Evolutionary conservation across 2,797 vertebrate genomes (phyloP), one percentile per base, ranked within the genome.

Genomic region (Bovichtus diacanthus): DNA sequence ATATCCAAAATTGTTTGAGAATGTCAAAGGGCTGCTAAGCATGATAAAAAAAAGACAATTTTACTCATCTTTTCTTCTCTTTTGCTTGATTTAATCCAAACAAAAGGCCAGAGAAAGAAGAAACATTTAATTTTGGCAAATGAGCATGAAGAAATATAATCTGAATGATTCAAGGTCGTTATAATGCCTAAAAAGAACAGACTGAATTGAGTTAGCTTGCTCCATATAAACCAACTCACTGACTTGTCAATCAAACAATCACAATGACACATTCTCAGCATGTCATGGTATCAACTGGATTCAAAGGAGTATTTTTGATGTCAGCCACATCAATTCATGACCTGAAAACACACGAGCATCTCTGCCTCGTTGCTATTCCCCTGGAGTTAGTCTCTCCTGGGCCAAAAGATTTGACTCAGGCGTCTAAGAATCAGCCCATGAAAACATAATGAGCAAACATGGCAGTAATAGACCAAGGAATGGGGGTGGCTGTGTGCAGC

Each of bases 371-470:
- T 79, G 70, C 55, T 64, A 78, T 87, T 84, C 78, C 80, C 82
- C 74, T 18, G 69, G 71, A 86, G 87, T 87, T 76, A 25, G 29
- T 67, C 76, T 84, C 84, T 79, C 82, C 78, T 63, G 87, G 77
- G 84, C 76, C 72, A 21, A 72, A 77, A 84, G 84, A 91, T 88
- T 83, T 74, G 69, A 71, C 86, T 86, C 62, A 23, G 75, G 81
- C 81, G 16, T 85, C 83, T 67, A 7, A 31, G 76, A 82, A 78
- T 85, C 74, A 76, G 81, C 87, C 86, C 75, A 85, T 90, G 84
- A 91, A 90, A 91, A 87, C 85, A 88, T 90, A 91, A 93, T 88
- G 87, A 91, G 91, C 86, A 90, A 93, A 91, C 82, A 87, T 39
- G 68, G 83, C 76, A 61, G 78, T 9, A 38, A 64, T 23, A 81